Evolutionary conservation across 2,888 invertebrate species (phyloP), one percentile per base, ranked within the genome.

Genomic region (Scaptomyza caliginosa): DNA sequence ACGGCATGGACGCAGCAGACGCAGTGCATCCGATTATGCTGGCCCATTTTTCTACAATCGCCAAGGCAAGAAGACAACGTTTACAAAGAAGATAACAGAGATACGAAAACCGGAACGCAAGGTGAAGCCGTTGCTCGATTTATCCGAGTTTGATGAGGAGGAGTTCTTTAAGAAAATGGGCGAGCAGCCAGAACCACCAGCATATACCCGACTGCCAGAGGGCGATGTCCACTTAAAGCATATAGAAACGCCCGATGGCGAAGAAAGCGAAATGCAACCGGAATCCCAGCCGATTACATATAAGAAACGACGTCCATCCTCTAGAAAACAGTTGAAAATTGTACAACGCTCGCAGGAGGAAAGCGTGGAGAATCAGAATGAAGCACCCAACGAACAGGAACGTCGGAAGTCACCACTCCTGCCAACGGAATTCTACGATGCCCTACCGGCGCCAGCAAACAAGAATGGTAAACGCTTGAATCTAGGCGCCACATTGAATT

Each of bases 221-320:
- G 90, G 91, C 4, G 90, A 91, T 73, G 89, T 91, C 0, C 90
- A 88, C 46, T 65, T 90, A 8, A 80, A 75, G 45, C 83, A 86
- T 26, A 89, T 90, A 2, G 79, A 88, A 7, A 77, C 79, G 1
- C 46, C 68, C 2, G 85, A 90, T 32, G 88, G 89, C 0, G 89
- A 89, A 21, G 90, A 89, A 30, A 51, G 50, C 6, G 89, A 89
- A n/a, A 77, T 77, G 49, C 65, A 50, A 17, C 77, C 72, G 8
- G 81, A 75, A 1, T 23, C 54, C 2, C 84, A 86, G 21, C 74
- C 19, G 2, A 43, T 50, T 0, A 19, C 34, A 0, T 45, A 64
- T 8, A 75, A 59, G 38, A 62, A 67, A 4, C 50, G 52, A 0
- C 55, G 45, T 0, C 43, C 65, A 2, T 42, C 26, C 1, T 2